Evolutionary conservation across 2,888 invertebrate species (phyloP).

Genomic region (Eupithecia centaureata): DNA sequence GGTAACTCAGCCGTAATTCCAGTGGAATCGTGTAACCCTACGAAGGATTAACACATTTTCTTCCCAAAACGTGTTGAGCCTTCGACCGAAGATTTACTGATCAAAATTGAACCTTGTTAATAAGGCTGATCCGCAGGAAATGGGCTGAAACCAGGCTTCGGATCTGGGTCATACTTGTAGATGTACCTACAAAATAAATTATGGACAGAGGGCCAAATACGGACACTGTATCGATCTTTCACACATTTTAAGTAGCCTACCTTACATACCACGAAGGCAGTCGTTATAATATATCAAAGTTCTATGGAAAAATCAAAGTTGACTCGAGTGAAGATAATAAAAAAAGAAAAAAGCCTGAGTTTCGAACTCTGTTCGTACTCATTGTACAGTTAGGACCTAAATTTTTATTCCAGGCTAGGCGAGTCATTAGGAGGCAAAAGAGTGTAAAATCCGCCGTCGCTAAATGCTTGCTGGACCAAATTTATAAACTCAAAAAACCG

Average conservation of each 20-base stretch:
- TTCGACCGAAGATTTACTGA: conserved; percentile 6
- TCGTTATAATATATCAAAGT: not conserved
- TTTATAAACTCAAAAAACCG: too few relatives aligned
- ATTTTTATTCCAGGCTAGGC: too few relatives aligned
- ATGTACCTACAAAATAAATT: not conserved
- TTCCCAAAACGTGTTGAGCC: conserved; percentile 5
- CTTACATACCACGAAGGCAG: not conserved
- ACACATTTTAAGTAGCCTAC: not conserved
- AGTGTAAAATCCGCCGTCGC: too few relatives aligned
- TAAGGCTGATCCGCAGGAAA: not conserved
- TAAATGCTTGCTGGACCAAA: too few relatives aligned
- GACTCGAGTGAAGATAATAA: too few relatives aligned
- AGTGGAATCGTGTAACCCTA: conserved; percentile 12
- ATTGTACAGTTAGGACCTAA: too few relatives aligned
- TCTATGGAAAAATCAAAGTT: too few relatives aligned
- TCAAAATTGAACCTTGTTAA: conserved; percentile 16
- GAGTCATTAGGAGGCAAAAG: too few relatives aligned
- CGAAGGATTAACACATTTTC: conserved; percentile 19
- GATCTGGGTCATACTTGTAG: not conserved
- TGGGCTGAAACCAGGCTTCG: not conserved
- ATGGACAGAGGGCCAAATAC: not conserved
- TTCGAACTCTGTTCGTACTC: too few relatives aligned
- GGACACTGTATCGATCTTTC: not conserved
- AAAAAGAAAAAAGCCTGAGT: too few relatives aligned
- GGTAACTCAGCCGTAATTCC: conserved; percentile 19